Evolutionary conservation across 2,797 vertebrate species (phyloP).

Genomic region (Sphaeramia orbicularis): DNA sequence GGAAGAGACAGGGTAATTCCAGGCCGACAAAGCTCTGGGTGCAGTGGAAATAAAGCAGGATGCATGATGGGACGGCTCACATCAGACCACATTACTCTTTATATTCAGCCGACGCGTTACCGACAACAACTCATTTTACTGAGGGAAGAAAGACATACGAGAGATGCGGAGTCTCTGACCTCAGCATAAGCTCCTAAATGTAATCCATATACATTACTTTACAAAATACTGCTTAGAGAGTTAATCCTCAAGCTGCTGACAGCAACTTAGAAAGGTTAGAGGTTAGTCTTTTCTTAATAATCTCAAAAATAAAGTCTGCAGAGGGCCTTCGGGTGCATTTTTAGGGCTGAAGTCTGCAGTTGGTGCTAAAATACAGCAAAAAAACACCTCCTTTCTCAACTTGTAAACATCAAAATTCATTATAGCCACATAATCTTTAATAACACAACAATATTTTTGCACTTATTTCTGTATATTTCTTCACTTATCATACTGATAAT

Average conservation of each 20-base stretch:
- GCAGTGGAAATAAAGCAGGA: constrained; percentile 15
- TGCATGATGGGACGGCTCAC: neutral
- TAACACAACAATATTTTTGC: too few species aligned
- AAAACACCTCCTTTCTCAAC: too few species aligned
- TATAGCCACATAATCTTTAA: too few species aligned
- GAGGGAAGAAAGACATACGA: neutral
- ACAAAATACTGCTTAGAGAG: neutral
- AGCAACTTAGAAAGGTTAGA: neutral
- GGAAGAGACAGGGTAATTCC: constrained; percentile 35
- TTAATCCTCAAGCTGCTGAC: constrained; percentile 1
- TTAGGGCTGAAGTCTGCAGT: neutral
- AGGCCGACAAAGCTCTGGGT: constrained; percentile 5
- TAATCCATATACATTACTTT: too few species aligned
- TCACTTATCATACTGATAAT: too few species aligned
- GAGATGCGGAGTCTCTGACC: too few species aligned
- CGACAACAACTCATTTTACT: neutral
- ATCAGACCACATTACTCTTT: neutral
- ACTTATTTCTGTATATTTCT: too few species aligned
- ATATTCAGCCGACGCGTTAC: neutral
- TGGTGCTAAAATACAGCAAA: constrained; percentile 1
- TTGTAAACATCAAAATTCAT: too few species aligned
- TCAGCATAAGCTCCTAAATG: too few species aligned
- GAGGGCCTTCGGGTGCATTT: neutral
- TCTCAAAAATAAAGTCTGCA: neutral
- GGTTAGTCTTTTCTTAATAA: neutral